These are phyloP conservation scores for Phaonia tiefii DNA, from an alignment of 2,888 invertebrate genomes.

Conservation along the genomic window DNA sequence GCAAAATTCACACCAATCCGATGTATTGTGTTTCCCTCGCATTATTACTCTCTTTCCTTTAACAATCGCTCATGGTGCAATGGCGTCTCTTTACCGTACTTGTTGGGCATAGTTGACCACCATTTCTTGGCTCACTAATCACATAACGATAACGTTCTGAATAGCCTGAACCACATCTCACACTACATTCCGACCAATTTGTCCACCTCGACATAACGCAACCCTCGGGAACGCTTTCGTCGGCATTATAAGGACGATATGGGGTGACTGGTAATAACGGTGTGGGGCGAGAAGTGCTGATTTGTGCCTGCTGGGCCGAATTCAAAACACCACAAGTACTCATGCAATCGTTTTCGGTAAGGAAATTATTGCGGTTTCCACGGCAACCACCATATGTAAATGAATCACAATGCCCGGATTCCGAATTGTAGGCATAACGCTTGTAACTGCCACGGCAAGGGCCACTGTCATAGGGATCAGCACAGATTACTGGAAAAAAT, in stretches of 20 bases:
- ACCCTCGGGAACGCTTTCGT: constrained; percentile 80
- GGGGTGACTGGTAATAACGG: constrained; percentile 40
- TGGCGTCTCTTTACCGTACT: constrained; percentile 76
- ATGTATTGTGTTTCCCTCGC: not conserved
- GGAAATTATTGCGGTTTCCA: constrained; percentile 95
- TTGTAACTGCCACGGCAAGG: constrained; percentile 93
- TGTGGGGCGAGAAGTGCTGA: constrained; percentile 47
- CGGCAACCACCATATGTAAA: constrained; percentile 95
- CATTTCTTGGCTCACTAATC: constrained; percentile 75
- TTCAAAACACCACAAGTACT: constrained; percentile 82
- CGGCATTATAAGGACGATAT: constrained; percentile 33
- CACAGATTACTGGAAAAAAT: constrained; percentile 87
- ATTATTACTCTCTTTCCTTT: constrained; percentile 27
- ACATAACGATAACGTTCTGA: constrained; percentile 82
- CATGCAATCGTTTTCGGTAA: constrained; percentile 88
- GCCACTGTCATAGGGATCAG: constrained; percentile 88
- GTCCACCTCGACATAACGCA: constrained; percentile 91
- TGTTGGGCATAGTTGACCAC: constrained; percentile 77
- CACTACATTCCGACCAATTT: constrained; percentile 91
- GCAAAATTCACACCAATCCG: too few species aligned
- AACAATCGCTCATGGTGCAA: constrained; percentile 77
- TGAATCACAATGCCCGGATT: constrained; percentile 88
- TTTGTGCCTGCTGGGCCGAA: constrained; percentile 31
- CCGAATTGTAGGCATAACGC: constrained; percentile 92
- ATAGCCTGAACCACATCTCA: constrained; percentile 88